Evolutionary conservation across 2,797 vertebrate genomes (phyloP), one percentile per base, ranked within the genome.

Genomic region (Triplophysa yarkandensis): DNA sequence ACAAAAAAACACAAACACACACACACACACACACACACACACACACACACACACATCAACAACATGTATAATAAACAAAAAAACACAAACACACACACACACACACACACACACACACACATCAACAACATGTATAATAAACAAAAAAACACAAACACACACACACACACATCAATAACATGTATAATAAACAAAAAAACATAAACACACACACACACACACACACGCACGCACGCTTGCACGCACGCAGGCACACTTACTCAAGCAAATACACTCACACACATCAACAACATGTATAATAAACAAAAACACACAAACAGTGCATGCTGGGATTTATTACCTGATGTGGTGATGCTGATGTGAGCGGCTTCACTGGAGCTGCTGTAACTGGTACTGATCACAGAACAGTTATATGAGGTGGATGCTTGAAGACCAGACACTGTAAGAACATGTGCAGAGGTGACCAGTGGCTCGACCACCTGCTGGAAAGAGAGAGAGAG

Each of bases 341-440:
- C 96, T 78, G 90, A 87, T 2, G 96, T 99, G 23, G 89, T 90
- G 86, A 98, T 88, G 0, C 83, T 85, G 71, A 98, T 94, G 90
- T 92, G 95, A 0, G 93, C 88, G 0, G 96, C 93, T 1, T 89
- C 62, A 3, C 97, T 98, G 81, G 94, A 85, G 13, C 92, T 95
- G 80, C 92, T 87, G 85, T 97, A 97, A 88, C 97, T 98, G 89
- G 94, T 93, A 81, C 94, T 95, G 82, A 89, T 94, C 77, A 98
- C 90, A 0, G 91, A 95, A 81, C 96, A 98, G 90, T 99, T 98
- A 89, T 98, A 99, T 70, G 91, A 85, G 0, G 94, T 95, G 27
- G 94, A 93, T 0, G 96, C 94, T 23, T 77, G 85, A 55, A 99
- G 86, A 72, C 92, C 93, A 2, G 92, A 92, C 32, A 99, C 84